These are phyloP conservation scores for Pristionchus maxplancki DNA, from an alignment of 2,888 invertebrate genomes.

Conservation along the genomic window DNA sequence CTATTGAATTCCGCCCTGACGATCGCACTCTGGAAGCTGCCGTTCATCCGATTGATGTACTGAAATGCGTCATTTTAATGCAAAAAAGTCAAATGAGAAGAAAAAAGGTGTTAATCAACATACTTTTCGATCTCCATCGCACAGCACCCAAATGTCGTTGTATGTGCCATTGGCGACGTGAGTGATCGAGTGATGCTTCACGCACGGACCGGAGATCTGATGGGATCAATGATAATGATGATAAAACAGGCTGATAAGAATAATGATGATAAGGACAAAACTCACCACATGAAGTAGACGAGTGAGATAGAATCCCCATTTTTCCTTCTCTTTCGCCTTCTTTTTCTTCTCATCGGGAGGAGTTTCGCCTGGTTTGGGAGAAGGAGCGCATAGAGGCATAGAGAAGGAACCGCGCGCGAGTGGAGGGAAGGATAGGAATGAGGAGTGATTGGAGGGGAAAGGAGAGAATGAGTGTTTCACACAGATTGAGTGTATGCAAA, in stretches of 20 bases:
- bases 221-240: no score
- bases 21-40: not conserved
- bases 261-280: not conserved
- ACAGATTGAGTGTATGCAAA: no score
- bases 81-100: not conserved
- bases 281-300: not conserved
- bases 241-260: not conserved
- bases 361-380: not conserved
- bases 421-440: not conserved
- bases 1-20: not conserved
- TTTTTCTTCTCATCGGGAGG: not conserved
- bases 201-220: not conserved
- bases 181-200: not conserved
- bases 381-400: not conserved
- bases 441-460: not conserved
- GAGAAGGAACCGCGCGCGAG: not conserved
- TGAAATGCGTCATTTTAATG: not conserved
- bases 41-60: constrained; percentile 25
- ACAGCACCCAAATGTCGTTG: constrained; percentile 38
- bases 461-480: not conserved
- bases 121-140: constrained; percentile 38
- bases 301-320: not conserved
- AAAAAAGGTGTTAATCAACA: not conserved
- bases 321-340: not conserved
- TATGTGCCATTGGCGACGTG: constrained; percentile 17